Percentiles rank a stretch among this genome's conserved stretches.
Evolutionary conservation across 2,797 vertebrate genomes (phyloP).

Genomic region (Prionace glauca): DNA sequence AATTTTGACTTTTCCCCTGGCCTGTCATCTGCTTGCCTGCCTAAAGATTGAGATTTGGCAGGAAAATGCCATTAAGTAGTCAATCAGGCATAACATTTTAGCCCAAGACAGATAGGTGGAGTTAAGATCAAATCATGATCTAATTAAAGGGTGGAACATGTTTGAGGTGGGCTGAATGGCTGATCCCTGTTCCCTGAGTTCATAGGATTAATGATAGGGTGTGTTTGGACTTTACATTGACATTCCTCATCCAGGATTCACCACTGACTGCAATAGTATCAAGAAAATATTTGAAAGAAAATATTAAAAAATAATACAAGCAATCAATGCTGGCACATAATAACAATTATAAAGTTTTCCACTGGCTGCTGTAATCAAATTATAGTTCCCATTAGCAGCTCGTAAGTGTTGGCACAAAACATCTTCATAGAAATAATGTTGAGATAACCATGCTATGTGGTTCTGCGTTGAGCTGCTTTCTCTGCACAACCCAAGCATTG

Average conservation of each 20-base stretch:
- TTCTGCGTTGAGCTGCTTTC: not conserved
- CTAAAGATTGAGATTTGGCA: too few species aligned
- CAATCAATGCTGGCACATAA: not conserved
- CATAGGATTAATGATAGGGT: not conserved
- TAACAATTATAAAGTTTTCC: not conserved
- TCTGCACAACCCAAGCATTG: not conserved
- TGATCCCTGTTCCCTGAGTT: not conserved
- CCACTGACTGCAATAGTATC: not conserved
- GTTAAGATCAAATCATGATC: not conserved
- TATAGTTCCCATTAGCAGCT: not conserved
- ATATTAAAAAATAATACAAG: not conserved
- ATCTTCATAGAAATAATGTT: not conserved
- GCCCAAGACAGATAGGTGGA: too few species aligned
- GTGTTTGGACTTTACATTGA: not conserved
- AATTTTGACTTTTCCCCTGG: too few species aligned
- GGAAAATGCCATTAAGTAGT: too few species aligned
- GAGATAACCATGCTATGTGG: not conserved
- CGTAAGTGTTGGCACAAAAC: not conserved
- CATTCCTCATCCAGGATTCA: not conserved
- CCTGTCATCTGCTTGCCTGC: too few species aligned
- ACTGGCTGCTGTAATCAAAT: not conserved
- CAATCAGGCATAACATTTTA: too few species aligned
- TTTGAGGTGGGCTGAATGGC: not conserved
- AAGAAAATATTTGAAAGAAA: not conserved
- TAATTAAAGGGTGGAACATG: not conserved